A percentile compares a stretch with the other conserved stretches of the same genome.
phyloP scores from a whole-genome alignment of 2,888 invertebrate genomes.

The Helicoverpa assulta region DNA sequence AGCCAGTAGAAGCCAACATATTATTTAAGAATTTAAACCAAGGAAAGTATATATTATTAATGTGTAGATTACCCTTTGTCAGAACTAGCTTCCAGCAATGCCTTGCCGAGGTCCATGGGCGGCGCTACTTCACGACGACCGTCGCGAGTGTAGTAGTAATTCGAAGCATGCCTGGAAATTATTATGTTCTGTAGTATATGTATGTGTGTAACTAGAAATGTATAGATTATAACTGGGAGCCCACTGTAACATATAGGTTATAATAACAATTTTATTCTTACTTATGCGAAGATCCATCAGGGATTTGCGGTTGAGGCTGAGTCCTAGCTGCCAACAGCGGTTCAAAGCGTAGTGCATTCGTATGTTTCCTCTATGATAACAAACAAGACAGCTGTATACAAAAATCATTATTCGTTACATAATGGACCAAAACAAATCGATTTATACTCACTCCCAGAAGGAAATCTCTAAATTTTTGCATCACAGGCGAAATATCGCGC shows the following conservation, averaged over 20 bases:
- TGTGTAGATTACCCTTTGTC: conserved; percentile 80
- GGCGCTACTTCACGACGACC: conserved; percentile 94
- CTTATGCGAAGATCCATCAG: conserved; percentile 95
- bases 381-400: conserved; percentile 37
- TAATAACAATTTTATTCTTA: conserved; percentile 61
- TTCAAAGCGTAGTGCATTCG: conserved; percentile 92
- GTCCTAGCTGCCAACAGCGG: conserved; percentile 93
- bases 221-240: too few species aligned
- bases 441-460: conserved; percentile 91
- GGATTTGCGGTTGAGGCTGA: conserved; percentile 95
- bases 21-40: too few species aligned
- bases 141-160: conserved; percentile 96
- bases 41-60: too few species aligned
- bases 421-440: conserved; percentile 62
- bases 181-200: neutral
- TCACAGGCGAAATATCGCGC: conserved; percentile 91
- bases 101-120: conserved; percentile 89
- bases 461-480: conserved; percentile 91
- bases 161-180: conserved; percentile 91
- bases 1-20: too few species aligned
- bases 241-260: conserved; percentile 27
- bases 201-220: too few species aligned
- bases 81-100: conserved; percentile 79
- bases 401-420: conserved; percentile 69
- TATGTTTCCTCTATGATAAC: conserved; percentile 90